Evolutionary conservation across 1,140 invertebrate species (phyloP).

Genomic region (Meloidogyne floridensis): DNA sequence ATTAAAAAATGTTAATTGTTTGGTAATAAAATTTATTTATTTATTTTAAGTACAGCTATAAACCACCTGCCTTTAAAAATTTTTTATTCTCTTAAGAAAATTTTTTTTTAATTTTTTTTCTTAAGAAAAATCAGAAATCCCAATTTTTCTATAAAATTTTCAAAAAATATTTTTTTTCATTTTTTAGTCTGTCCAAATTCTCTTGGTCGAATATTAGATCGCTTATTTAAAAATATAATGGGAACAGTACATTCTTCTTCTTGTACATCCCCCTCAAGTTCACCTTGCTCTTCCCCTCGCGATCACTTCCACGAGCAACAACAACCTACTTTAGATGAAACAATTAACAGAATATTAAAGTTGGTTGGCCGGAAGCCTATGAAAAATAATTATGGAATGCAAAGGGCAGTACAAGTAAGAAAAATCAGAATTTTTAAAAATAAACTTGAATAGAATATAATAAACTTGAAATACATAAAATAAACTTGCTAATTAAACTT

Average conservation of each 20-base stretch:
- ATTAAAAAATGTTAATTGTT: background rate
- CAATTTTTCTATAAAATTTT: too few relatives aligned
- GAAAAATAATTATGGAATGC: conserved; percentile 48
- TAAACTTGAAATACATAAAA: too few relatives aligned
- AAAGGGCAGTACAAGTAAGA: conserved; percentile 52
- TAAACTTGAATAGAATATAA: too few relatives aligned
- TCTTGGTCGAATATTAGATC: conserved; percentile 11
- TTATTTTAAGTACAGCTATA: background rate
- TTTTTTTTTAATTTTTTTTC: too few relatives aligned
- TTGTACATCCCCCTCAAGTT: conserved; percentile 21
- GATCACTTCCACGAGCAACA: background rate
- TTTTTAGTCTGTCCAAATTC: conserved; percentile 13
- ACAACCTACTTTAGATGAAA: conserved; percentile 24
- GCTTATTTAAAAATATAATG: conserved; percentile 17
- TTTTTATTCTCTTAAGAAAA: too few relatives aligned
- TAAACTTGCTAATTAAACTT: too few relatives aligned
- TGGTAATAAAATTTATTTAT: background rate
- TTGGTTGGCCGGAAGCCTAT: conserved; percentile 29
- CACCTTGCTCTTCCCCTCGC: conserved; percentile 24
- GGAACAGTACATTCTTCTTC: conserved; percentile 28
- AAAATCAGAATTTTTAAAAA: conserved; percentile 31
- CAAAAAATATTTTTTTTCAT: background rate
- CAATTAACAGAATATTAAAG: conserved; percentile 16
- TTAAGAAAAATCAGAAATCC: too few relatives aligned
- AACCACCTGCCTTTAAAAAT: background rate